Evolutionary conservation across 1,140 invertebrate species (phyloP), one percentile per base, ranked within the genome.

Genomic region (Phenacoccus solenopsis): DNA sequence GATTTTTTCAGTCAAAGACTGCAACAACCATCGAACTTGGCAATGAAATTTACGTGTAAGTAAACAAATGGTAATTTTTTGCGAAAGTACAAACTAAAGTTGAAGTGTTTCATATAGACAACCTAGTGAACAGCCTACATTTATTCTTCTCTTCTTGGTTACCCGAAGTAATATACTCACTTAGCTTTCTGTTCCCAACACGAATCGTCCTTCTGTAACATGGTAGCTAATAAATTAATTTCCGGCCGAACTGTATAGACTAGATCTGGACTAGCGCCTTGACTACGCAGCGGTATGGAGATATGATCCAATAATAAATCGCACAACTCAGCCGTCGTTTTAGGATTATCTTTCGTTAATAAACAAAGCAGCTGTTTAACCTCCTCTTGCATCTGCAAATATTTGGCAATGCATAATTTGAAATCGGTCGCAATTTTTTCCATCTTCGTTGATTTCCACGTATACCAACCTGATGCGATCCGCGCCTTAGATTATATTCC

Each of bases 121-220:
- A n/a, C n/a, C n/a, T n/a, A n/a, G n/a, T n/a, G n/a, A n/a, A n/a
- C n/a, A n/a, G n/a, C n/a, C n/a, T n/a, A n/a, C n/a, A n/a, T n/a
- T n/a, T n/a, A n/a, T 32, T 32, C 13, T 32, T 13, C 13, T 32
- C 13, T 32, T 32, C 30, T 32, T 7, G 5, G 5, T 32, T 32
- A 32, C 30, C 13, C 30, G 5, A 32, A 7, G 30, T 59, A 22
- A 59, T 59, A 24, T 70, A 69, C 67, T 57, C 69, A 77, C 49
- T 91, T 86, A 0, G 98, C 79, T 76, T 95, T 90, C 70, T 90
- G 87, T 78, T 98, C 94, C 95, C 95, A 98, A 78, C 94, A 98
- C 0, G 89, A 86, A 75, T 98, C 95, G 76, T 97, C 91, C 73
- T 94, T 92, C 73, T 94, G 88, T 0, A 97, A 86, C 9, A 96